Base-by-base conservation (phyloP, 2,113 vertebrate genomes). In the Pseudois nayaur region DNA sequence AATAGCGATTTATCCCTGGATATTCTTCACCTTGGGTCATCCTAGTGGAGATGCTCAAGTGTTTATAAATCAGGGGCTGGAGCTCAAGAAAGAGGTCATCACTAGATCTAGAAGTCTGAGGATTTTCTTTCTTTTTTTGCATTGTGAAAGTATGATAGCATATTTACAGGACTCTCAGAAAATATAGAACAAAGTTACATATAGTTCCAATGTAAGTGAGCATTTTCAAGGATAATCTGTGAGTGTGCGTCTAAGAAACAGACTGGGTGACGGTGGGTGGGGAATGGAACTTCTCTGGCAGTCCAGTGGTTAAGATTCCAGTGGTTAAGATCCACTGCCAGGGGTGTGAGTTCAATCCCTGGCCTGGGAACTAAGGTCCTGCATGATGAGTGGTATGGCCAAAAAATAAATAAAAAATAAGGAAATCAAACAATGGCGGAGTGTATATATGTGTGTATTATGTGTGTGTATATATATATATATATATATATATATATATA, bases 401-500 rank as follows among this genome's bases (percentile, higher is more conserved):
- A 76, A 43, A 76, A 76, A 43, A 27, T 43, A 74, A 74, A 74
- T 23, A 76, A 76, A 76, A 76, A 71, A 25, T 13, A 40, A 9
- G 19, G 64, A 67, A 74, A 74, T 74, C 36, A 74, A 74, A 74
- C 21, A 43, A 27, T 76, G 36, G 36, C 25, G 36, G 21, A 74
- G 21, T 33, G 0, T 64, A 8, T 50, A 11, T 40, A 3, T 52
- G 15, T 52, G 15, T 17, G 1, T n/a, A 10, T 17, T 33, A 64
- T 8, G n/a, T n/a, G 19, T 19, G 1, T 64, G 0, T 64, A 8
- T 50, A 11, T 25, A 0, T 64, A 8, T 50, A 11, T 25, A 0
- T 25, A 0, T 64, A 8, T 50, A 11, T 25, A 0, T 64, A 8
- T 50, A 11, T 25, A 0, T 25, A 74, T 14, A 74, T 43, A 43